phyloP scores from a whole-genome alignment of 1,140 invertebrate genomes.

The Paraescarpia echinospica region DNA sequence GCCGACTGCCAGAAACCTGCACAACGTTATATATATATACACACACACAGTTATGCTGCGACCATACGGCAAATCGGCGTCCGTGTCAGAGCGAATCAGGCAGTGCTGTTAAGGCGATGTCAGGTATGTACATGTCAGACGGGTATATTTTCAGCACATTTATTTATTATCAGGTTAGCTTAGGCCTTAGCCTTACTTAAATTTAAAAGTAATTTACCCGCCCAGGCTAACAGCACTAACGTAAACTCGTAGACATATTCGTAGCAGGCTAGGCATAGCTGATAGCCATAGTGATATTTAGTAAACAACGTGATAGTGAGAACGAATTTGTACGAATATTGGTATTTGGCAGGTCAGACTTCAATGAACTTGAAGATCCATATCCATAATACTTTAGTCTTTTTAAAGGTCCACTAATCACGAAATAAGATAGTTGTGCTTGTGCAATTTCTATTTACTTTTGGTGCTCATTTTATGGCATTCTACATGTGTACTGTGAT shows the following conservation, averaged over 20 bases:
- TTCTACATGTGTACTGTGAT: too few species aligned
- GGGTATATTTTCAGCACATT: background rate
- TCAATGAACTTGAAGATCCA: background rate
- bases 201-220: background rate
- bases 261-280: background rate
- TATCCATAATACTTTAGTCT: background rate
- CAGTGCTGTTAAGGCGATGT: background rate
- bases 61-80: background rate
- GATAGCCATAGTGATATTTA: background rate
- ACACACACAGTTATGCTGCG: background rate
- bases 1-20: background rate
- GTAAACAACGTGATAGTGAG: background rate
- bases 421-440: too few species aligned
- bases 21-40: background rate
- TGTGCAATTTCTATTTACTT: too few species aligned
- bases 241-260: background rate
- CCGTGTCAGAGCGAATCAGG: background rate
- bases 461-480: too few species aligned
- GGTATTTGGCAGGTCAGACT: background rate
- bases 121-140: background rate
- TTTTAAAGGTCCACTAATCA: background rate
- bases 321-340: background rate
- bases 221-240: background rate
- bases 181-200: too few species aligned
- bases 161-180: too few species aligned